A percentile compares a stretch with the other conserved stretches of the same genome.
Conservation (phyloP, 2,113 vertebrate genomes). For the Hyla sarda region DNA sequence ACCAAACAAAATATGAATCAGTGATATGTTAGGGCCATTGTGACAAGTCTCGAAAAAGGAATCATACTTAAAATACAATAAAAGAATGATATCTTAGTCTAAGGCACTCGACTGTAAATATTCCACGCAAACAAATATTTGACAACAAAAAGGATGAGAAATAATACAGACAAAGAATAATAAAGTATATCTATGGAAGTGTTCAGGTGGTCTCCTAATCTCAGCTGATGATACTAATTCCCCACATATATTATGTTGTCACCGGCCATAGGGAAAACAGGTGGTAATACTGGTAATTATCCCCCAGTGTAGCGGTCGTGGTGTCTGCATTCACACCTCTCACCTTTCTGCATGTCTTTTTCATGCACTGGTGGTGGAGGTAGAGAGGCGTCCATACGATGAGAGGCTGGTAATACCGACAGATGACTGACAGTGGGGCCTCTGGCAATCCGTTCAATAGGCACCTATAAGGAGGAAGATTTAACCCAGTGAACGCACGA, state of each 20-base stretch:
- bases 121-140: neutral
- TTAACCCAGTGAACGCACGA: conserved; percentile 9
- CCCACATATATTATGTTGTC: conserved; percentile 6
- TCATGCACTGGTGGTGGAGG: conserved; percentile 64
- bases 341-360: conserved; percentile 73
- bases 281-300: conserved; percentile 11
- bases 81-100: neutral
- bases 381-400: conserved; percentile 51
- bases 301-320: conserved; percentile 7
- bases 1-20: too few relatives aligned
- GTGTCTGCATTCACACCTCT: conserved; percentile 57
- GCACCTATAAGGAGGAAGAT: conserved; percentile 67
- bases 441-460: conserved; percentile 66
- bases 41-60: neutral
- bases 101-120: neutral
- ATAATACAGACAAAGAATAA: neutral
- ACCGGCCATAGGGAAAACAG: conserved; percentile 30
- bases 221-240: neutral
- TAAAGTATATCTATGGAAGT: neutral
- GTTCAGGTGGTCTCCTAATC: neutral
- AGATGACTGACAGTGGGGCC: conserved; percentile 62
- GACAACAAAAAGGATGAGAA: neutral
- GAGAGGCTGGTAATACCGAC: conserved; percentile 63
- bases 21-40: too few relatives aligned
- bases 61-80: too few relatives aligned